Conservation (phyloP, 2,888 invertebrate genomes). For the Lycaena phlaeas region DNA sequence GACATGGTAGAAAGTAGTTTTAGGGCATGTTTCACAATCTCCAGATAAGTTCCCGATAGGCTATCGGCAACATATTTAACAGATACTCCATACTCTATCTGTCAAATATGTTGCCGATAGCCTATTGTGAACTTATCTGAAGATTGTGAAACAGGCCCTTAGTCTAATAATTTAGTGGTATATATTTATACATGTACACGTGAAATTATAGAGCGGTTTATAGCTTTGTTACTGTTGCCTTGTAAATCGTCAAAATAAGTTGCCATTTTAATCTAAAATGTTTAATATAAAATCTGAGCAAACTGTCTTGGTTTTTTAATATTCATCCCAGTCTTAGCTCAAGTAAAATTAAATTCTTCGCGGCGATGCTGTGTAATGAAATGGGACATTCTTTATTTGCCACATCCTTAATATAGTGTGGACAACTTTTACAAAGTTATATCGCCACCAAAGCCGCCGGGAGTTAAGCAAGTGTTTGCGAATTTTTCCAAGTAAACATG, state of each 20-base stretch:
- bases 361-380: not conserved
- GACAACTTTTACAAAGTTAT: conserved; percentile 12
- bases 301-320: conserved; percentile 8
- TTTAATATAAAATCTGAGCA: conserved; percentile 7
- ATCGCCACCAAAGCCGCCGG: conserved; percentile 43
- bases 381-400: conserved; percentile 4
- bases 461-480: conserved; percentile 59
- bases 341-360: conserved; percentile 7
- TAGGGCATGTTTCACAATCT: no score
- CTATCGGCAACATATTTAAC: no score
- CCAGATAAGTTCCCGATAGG: no score
- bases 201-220: no score
- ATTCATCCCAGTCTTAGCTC: conserved; percentile 1
- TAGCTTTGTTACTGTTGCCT: no score
- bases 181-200: no score
- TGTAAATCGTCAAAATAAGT: conserved; percentile 2
- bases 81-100: no score
- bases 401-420: conserved; percentile 8
- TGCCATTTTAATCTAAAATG: conserved; percentile 5
- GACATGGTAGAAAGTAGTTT: no score
- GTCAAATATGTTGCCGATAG: no score
- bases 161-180: no score
- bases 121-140: no score
- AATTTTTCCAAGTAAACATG: conserved; percentile 63
- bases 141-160: no score